These are phyloP conservation scores for Diprion similis DNA, from an alignment of 1,140 invertebrate species.

Conservation along the genomic window DNA sequence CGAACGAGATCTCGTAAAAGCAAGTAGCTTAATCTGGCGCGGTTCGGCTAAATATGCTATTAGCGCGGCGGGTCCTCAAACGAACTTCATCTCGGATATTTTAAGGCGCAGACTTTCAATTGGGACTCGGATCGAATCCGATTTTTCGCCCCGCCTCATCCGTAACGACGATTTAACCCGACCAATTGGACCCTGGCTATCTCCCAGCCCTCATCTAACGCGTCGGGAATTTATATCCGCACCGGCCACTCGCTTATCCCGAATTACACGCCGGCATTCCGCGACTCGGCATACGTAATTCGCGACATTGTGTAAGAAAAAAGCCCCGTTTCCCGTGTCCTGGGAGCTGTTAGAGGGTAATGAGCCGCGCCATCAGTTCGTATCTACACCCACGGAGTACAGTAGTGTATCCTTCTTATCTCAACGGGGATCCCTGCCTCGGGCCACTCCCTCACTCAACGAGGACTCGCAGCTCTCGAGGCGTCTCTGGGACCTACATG, in stretches of 20 bases:
- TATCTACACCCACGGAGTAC: not conserved
- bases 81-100: not conserved
- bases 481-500: not conserved
- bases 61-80: not conserved
- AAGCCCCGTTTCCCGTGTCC: not conserved
- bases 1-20: constrained; percentile 16
- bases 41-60: constrained; percentile 14
- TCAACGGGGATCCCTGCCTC: not conserved
- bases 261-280: not conserved
- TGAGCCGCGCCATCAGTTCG: not conserved
- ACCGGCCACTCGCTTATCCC: not conserved
- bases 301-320: not conserved
- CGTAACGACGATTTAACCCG: not conserved
- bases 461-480: not conserved
- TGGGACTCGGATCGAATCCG: not conserved
- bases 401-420: not conserved
- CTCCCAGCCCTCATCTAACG: not conserved
- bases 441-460: not conserved
- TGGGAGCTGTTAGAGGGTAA: not conserved
- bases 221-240: not conserved
- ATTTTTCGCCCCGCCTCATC: constrained; percentile 1
- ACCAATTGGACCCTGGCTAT: not conserved
- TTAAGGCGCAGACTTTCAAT: not conserved
- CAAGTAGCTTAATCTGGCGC: constrained; percentile 13
- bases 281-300: not conserved